Evolutionary conservation across 2,113 vertebrate species (phyloP), one percentile per base, ranked within the genome.

Genomic region (Corythornis cristatus): DNA sequence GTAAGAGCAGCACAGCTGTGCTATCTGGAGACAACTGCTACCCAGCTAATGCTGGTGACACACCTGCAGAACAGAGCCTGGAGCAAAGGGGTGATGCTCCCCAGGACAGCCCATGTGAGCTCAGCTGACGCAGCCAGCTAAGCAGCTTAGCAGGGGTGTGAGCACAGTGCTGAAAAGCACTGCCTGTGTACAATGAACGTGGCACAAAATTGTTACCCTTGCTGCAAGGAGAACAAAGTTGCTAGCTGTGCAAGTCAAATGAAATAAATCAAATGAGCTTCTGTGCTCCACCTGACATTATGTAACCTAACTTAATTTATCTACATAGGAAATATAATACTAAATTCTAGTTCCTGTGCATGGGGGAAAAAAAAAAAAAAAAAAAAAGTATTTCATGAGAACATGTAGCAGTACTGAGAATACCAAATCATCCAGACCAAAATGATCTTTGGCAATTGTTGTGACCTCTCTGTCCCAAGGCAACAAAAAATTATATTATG

Each of bases 181-280:
- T 28, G 57, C 0, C 1, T 53, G 45, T 22, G 66, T 51, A 60
- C 74, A 87, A 75, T 6, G 21, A 64, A 70, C 0, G 26, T 58
- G 74, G 53, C 72, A 57, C 64, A 53, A 25, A 77, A 75, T 3
- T 60, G 51, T 33, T 61, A 85, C 57, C 71, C 61, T 81, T 78
- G 87, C 67, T 73, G 73, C 88, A 92, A 90, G 73, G 57, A 94
- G 71, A 95, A 76, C 26, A 85, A 66, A 87, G 81, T 3, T 58
- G 40, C 66, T 35, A 72, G 54, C 79, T 72, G 12, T 54, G 56
- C 60, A 83, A 86, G 40, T 19, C 75, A 62, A 89, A 80, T 7
- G 42, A 85, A 91, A 88, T 15, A 62, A 89, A 61, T 26, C 21
- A 70, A 5, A 26, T 15, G 61, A 80, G 74, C 33, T 84, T 60